Evolutionary conservation across 2,888 invertebrate genomes (phyloP).

Genomic region (Platynereis dumerilii): DNA sequence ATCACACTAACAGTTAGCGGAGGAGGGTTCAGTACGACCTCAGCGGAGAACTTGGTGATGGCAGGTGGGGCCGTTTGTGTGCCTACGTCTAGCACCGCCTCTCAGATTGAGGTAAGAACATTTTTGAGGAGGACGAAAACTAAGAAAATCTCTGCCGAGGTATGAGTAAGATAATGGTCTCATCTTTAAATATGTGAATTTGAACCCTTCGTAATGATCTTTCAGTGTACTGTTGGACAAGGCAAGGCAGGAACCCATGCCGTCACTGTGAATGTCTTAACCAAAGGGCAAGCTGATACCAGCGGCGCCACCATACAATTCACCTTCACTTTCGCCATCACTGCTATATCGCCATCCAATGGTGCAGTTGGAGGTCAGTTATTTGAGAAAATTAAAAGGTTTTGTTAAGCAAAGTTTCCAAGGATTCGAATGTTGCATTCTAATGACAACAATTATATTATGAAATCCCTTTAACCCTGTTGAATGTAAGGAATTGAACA

Average conservation of each 20-base stretch:
- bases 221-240: conserved; percentile 46
- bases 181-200: too few species aligned
- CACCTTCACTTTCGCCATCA: conserved; percentile 19
- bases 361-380: conserved; percentile 29
- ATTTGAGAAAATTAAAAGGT: too few species aligned
- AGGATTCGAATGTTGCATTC: too few species aligned
- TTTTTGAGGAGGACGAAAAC: too few species aligned
- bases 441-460: too few species aligned
- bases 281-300: conserved; percentile 22
- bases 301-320: conserved; percentile 12
- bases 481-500: too few species aligned
- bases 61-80: conserved; percentile 47
- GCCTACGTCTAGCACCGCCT: conserved; percentile 37
- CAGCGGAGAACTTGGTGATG: conserved; percentile 39
- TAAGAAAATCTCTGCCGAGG: too few species aligned
- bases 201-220: too few species aligned
- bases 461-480: too few species aligned
- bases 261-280: conserved; percentile 18
- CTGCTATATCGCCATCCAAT: conserved; percentile 8
- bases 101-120: conserved; percentile 31
- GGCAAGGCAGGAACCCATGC: conserved; percentile 28
- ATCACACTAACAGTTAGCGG: conserved; percentile 21
- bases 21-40: conserved; percentile 19
- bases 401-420: too few species aligned
- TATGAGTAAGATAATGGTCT: too few species aligned